Conservation (phyloP, 2,797 vertebrate species). For the Pelobates cultripes region DNA sequence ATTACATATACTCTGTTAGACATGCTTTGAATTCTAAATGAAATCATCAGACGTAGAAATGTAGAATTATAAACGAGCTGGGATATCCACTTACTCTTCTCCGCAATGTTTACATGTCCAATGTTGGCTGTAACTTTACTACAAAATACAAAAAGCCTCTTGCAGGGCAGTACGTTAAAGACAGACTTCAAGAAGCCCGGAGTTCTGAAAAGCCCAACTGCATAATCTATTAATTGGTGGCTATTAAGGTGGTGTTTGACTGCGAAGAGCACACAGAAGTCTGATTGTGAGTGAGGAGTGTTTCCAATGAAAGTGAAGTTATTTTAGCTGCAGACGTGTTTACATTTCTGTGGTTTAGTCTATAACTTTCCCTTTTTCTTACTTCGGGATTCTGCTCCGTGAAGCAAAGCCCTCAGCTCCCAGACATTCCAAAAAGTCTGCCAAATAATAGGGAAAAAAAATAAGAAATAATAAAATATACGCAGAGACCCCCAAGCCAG, state of each 20-base stretch:
- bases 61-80: background rate
- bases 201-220: conserved; percentile 69
- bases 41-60: conserved; percentile 2
- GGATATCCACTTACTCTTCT: background rate
- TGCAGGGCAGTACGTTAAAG: conserved; percentile 57
- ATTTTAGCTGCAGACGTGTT: conserved; percentile 93
- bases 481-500: conserved; percentile 78
- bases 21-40: background rate
- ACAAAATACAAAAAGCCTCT: conserved; percentile 25
- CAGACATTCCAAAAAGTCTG: conserved; percentile 91
- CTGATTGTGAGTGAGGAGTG: conserved; percentile 84
- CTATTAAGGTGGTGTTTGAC: conserved; percentile 81
- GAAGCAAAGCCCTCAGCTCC: conserved; percentile 84
- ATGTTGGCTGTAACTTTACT: conserved; percentile 7
- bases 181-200: conserved; percentile 68
- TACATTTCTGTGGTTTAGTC: conserved; percentile 94
- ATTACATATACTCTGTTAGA: background rate
- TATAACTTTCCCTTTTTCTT: conserved; percentile 90
- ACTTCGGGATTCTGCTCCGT: conserved; percentile 81
- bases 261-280: conserved; percentile 83
- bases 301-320: conserved; percentile 90
- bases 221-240: conserved; percentile 80
- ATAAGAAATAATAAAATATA: conserved; percentile 55
- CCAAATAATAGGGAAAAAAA: conserved; percentile 77
- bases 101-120: conserved; percentile 21